Base-by-base conservation (phyloP, 2,113 vertebrate genomes). In the Microtus richardsoni region DNA sequence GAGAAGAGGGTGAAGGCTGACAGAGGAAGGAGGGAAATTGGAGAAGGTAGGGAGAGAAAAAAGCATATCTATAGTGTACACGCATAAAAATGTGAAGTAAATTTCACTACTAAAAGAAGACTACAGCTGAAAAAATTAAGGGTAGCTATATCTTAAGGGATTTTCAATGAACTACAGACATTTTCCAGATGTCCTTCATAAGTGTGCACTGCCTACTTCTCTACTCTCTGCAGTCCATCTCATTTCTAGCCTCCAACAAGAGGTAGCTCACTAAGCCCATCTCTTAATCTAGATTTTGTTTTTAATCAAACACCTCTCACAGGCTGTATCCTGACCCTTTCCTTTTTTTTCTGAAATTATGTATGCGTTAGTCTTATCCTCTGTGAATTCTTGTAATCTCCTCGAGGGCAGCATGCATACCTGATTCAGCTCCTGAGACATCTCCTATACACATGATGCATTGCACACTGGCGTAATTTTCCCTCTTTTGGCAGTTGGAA, bases 281-380 rank as follows among this genome's bases (percentile, higher is more conserved):
- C 2, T 86, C 44, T 36, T 12, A 58, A 58, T 26, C 68, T 83
- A 52, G 4, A 28, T 28, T 89, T 78, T 78, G 49, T 54, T 87
- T 60, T n/a, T 33, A 74, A 68, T 47, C 26, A 64, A 73, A 41
- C 7, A 10, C 30, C 16, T 71, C n/a, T 91, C 58, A 60, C 1
- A 22, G 74, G 47, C 10, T 14, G 41, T 74, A 70, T 66, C 10
- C 26, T 71, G 0, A 30, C 66, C 39, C 2, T 92, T 74, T 91
- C 64, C 3, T 3, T 85, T 91, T 91, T 89, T 70, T 85, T 22
- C 88, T 95, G 94, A 92, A 54, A 74, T 84, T 70, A 79, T 83
- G 33, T 91, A 3, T 92, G 49, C 80, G 13, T 86, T 66, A 82
- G 49, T 88, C 77, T 95, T 71, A 49, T 54, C 36, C n/a, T 60